These are phyloP conservation scores for Dysmachus trigonus DNA, from an alignment of 2,888 invertebrate species.

Conservation along the genomic window DNA sequence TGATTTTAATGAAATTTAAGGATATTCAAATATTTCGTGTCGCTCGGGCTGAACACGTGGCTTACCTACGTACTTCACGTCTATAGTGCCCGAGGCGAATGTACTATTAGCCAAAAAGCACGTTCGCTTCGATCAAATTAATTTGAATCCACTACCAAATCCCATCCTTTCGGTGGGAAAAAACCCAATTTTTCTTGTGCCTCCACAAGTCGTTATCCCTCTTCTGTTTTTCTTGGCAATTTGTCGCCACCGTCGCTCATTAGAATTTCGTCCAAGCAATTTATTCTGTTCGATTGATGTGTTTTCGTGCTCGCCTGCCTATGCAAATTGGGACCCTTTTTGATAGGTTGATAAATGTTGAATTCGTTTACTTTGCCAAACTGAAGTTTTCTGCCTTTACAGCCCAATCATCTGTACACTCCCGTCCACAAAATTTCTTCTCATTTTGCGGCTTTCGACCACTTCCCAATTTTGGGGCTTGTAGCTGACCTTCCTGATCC, in stretches of 20 bases:
- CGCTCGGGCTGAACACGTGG: neutral
- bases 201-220: neutral
- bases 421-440: neutral
- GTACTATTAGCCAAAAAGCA: neutral
- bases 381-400: neutral
- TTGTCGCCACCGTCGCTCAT: neutral
- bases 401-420: neutral
- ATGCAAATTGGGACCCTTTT: neutral
- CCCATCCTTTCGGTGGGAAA: neutral
- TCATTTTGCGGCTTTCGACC: neutral
- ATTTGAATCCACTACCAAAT: neutral
- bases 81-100: neutral
- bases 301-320: neutral
- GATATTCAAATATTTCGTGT: neutral
- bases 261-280: neutral
- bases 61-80: neutral
- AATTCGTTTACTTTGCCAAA: neutral
- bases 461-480: neutral
- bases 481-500: neutral
- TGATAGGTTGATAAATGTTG: neutral
- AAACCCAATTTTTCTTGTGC: neutral
- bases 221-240: neutral
- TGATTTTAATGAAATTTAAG: neutral
- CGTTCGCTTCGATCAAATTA: neutral
- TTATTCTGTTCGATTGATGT: neutral